A percentile compares a stretch with the other conserved stretches of the same genome.
Conservation (phyloP, 2,113 vertebrate species). For the Colistium nudipinnis region DNA sequence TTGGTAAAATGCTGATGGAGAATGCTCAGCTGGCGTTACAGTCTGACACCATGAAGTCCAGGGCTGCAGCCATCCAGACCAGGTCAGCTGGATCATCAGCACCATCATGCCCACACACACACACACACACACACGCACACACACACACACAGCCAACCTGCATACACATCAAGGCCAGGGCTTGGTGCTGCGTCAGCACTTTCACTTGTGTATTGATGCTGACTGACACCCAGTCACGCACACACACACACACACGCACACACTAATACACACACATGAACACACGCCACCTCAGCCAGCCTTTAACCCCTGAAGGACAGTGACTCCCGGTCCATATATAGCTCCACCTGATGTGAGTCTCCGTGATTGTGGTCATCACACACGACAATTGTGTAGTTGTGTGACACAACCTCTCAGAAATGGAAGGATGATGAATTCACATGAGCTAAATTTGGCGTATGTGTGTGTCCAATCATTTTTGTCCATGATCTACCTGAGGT, state of each 20-base stretch:
- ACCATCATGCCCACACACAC: too few species aligned
- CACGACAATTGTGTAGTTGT: too few species aligned
- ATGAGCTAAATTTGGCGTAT: neutral
- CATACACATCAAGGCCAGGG: conserved; percentile 58
- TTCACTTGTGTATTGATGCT: conserved; percentile 66
- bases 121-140: too few species aligned
- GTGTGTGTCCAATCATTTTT: too few species aligned
- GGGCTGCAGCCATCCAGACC: conserved; percentile 66
- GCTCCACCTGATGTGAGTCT: conserved; percentile 26
- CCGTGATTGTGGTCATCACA: conserved; percentile 14
- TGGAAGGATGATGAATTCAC: too few species aligned
- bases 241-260: neutral
- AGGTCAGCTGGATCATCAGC: conserved; percentile 77
- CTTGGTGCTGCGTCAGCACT: conserved; percentile 60
- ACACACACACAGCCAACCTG: too few species aligned
- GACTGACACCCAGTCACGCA: conserved; percentile 33
- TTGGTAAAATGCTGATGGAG: conserved; percentile 72
- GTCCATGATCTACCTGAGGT: too few species aligned
- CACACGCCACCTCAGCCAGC: conserved; percentile 1
- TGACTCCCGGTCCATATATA: conserved; percentile 45
- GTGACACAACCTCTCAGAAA: neutral
- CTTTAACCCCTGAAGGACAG: conserved; percentile 62
- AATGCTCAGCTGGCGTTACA: conserved; percentile 76
- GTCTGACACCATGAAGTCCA: conserved; percentile 74
- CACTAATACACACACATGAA: conserved; percentile 5